phyloP scores from a whole-genome alignment of 2,888 invertebrate genomes.

The Ophion costatus region DNA sequence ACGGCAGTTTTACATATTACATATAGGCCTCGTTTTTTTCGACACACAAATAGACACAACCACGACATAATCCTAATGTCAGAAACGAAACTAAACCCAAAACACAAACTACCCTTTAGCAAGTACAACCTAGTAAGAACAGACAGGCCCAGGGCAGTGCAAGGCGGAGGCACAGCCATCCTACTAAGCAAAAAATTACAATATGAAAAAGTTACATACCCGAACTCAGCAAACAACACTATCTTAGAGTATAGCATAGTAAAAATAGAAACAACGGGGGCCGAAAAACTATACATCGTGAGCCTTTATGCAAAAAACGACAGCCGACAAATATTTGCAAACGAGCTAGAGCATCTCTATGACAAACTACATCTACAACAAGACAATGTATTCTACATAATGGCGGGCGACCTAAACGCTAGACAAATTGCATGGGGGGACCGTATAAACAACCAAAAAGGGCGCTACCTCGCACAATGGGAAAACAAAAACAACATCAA shows the following conservation, averaged over 20 bases:
- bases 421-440: slow-evolving; percentile 23
- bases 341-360: slow-evolving; percentile 14
- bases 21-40: not conserved
- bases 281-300: slow-evolving; percentile 29
- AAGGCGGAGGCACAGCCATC: slow-evolving; percentile 50
- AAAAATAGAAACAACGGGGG: not conserved
- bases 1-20: no score
- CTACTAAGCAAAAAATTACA: slow-evolving; percentile 13
- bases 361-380: slow-evolving; percentile 1
- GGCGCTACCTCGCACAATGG: not conserved
- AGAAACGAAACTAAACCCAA: slow-evolving; percentile 11
- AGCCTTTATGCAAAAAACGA: no score
- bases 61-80: slow-evolving; percentile 15
- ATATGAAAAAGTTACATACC: not conserved
- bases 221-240: not conserved
- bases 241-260: slow-evolving; percentile 34
- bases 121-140: not conserved
- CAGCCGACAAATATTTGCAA: not conserved
- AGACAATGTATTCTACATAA: slow-evolving; percentile 5
- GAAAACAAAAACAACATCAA: not conserved
- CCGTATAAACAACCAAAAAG: slow-evolving; percentile 14
- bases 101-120: slow-evolving; percentile 5
- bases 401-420: slow-evolving; percentile 45
- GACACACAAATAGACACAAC: not conserved
- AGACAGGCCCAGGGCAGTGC: slow-evolving; percentile 1